Base-by-base conservation (phyloP, 1,140 invertebrate genomes). In the Ladona fulva region DNA sequence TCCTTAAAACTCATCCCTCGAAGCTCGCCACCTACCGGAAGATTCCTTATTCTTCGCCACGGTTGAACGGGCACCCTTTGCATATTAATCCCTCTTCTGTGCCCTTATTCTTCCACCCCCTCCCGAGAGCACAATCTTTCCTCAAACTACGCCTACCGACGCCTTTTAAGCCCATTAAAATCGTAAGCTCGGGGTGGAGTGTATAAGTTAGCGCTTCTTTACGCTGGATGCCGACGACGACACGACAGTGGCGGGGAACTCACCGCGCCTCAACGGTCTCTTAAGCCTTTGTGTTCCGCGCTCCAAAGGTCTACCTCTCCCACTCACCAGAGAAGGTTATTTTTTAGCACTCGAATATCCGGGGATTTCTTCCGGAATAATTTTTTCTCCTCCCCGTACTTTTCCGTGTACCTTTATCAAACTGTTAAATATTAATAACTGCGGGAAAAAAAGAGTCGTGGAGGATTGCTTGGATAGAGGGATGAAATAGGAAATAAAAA, bases 151-250 rank as follows among this genome's bases (percentile, higher is more conserved):
- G 52, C 44, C 44, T 52, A 10, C 44, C 44, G 19, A 52, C 44
- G 44, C 52, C 52, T 66, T 66, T 6, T 66, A 66, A 66, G 52
- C 52, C 52, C 52, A 66, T 66, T 66, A 66, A 66, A 66, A 66
- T 66, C 52, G 52, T 66, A 66, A 66, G 52, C 52, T 66, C 52
- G 52, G 16, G n/a, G 52, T 19, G 52, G 52, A 66, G 52, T 66
- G 52, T 66, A 66, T 66, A 66, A 66, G 52, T 66, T 66, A 66
- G 52, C 52, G 52, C 52, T 66, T 66, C 52, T 66, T 66, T 66
- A 66, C 52, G 52, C 52, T 66, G 52, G 52, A 66, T 66, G 52
- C 52, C 52, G 29, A 52, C 19, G 44, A 52, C 44, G 44, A 66
- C 52, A 66, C 52, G 52, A 66, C 52, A 66, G 52, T 66, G 52